Conservation (phyloP, 64 coral and sea anemone species). For the Actinia equina region DNA sequence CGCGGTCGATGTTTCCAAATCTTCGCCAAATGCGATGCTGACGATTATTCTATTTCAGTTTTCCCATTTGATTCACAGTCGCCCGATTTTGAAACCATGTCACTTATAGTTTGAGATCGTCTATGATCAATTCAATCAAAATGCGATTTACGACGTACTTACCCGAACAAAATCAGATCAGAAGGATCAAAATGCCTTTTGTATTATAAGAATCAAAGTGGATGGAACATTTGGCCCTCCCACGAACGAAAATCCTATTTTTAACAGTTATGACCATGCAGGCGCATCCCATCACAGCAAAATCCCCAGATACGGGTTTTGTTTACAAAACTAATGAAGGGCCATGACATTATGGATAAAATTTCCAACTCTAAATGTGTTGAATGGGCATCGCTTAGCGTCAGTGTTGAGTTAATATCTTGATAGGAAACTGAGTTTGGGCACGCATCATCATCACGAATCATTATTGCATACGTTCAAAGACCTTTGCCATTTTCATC, state of each 20-base stretch:
- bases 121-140: too few species aligned
- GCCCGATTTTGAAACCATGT: too few species aligned
- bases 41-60: too few species aligned
- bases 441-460: background rate
- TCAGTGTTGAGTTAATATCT: background rate
- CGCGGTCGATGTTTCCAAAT: too few species aligned
- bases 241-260: background rate
- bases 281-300: background rate
- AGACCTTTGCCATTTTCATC: background rate
- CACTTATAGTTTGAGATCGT: too few species aligned
- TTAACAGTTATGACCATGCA: background rate
- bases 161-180: too few species aligned
- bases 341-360: conserved; percentile 3
- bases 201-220: background rate
- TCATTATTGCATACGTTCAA: background rate
- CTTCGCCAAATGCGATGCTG: too few species aligned
- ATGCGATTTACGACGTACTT: too few species aligned
- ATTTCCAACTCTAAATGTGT: conserved; percentile 4
- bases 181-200: too few species aligned
- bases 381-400: conserved; percentile 6
- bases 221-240: background rate
- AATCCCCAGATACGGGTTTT: background rate
- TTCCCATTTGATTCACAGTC: too few species aligned
- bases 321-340: conserved; percentile 10
- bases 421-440: background rate